These are phyloP conservation scores for Graptemys geographica DNA, from an alignment of 2,797 vertebrate genomes.

Conservation along the genomic window DNA sequence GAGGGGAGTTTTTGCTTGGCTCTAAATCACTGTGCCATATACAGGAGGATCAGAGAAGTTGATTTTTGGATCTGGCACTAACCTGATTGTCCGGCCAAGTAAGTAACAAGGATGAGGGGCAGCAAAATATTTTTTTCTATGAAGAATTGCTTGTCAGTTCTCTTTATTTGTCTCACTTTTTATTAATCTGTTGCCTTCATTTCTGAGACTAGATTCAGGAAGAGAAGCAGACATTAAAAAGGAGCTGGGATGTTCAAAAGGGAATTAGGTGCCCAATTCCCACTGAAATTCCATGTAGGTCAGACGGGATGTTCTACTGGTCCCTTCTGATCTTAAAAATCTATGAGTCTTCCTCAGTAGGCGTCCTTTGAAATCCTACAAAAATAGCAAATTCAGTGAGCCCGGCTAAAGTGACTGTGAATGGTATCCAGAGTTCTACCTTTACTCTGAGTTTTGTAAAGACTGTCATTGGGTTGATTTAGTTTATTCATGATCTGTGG, in stretches of 20 bases:
- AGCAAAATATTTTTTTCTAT: neutral
- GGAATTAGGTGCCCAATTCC: neutral
- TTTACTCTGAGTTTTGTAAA: no score
- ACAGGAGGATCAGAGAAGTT: neutral
- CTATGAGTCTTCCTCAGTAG: fast-evolving
- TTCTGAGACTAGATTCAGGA: neutral
- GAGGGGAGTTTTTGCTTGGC: neutral
- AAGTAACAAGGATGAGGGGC: neutral
- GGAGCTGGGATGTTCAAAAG: neutral
- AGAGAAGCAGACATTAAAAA: neutral
- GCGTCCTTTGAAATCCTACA: neutral
- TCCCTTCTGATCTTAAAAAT: neutral
- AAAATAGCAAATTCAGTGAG: neutral
- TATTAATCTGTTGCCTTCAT: neutral
- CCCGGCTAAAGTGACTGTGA: neutral
- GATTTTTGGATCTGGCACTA: constrained; percentile 15
- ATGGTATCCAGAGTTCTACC: neutral
- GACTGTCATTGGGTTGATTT: no score
- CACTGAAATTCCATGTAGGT: neutral
- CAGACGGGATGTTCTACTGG: neutral
- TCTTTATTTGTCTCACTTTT: neutral
- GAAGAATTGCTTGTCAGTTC: neutral
- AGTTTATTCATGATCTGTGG: neutral
- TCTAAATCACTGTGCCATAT: neutral
- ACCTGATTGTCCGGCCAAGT: neutral